Conservation (phyloP, 1,140 invertebrate species). For the Lepidotrigona ventralis region DNA sequence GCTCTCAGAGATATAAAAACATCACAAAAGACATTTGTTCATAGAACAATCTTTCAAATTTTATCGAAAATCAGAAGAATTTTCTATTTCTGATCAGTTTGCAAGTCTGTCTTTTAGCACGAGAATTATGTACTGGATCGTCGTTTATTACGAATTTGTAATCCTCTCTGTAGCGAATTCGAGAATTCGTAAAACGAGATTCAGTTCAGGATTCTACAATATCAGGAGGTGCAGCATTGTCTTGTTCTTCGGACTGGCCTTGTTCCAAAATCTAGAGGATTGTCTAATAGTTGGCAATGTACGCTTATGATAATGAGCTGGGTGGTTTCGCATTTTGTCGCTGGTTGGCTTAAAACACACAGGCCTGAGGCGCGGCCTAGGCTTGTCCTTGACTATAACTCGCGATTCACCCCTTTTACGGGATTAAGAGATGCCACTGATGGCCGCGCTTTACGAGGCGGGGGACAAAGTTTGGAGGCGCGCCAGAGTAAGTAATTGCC, state of each 20-base stretch:
- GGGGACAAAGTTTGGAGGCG: slow-evolving; percentile 18
- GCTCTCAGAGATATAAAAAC: too few relatives aligned
- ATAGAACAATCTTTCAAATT: too few relatives aligned
- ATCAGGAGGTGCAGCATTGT: not conserved
- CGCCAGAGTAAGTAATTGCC: slow-evolving; percentile 47
- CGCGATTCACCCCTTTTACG: slow-evolving; percentile 41
- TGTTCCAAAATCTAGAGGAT: not conserved
- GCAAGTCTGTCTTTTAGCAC: too few relatives aligned
- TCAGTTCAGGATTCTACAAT: not conserved
- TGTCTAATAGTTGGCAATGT: not conserved
- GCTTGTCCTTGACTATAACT: slow-evolving; percentile 21
- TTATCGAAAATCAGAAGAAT: too few relatives aligned
- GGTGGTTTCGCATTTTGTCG: slow-evolving; percentile 22
- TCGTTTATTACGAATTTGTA: too few relatives aligned
- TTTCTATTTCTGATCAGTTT: too few relatives aligned
- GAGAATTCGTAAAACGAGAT: too few relatives aligned
- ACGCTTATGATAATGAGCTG: slow-evolving; percentile 43
- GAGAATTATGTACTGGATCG: too few relatives aligned
- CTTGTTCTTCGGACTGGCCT: not conserved
- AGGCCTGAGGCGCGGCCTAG: not conserved
- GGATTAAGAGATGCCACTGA: slow-evolving; percentile 35
- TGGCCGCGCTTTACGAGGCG: slow-evolving; percentile 27
- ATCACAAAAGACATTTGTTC: too few relatives aligned
- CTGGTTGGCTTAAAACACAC: not conserved
- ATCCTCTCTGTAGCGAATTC: too few relatives aligned